Percentiles rank a stretch among this genome's conserved stretches.
Evolutionary conservation across 2,113 vertebrate species (phyloP).

Genomic region (Cyprinodon brontotheroides): DNA sequence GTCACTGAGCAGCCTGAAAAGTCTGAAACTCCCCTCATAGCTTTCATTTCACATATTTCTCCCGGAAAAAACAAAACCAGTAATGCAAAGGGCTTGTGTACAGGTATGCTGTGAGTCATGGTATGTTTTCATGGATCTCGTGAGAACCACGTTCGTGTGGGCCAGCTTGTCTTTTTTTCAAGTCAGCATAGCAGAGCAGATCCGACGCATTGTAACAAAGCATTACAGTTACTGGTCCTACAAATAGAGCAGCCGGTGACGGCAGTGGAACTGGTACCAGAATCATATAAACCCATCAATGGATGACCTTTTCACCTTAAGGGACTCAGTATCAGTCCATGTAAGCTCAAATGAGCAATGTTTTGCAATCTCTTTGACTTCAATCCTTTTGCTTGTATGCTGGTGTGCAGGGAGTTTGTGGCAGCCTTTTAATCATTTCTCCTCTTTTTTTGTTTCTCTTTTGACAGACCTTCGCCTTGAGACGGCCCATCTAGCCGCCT

Average conservation of each 20-base stretch:
- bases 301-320: conserved; percentile 7
- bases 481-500: conserved; percentile 51
- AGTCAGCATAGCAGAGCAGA: conserved; percentile 1
- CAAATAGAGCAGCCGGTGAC: conserved; percentile 1
- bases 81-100: background rate
- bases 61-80: conserved; percentile 1
- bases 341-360: background rate
- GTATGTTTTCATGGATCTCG: background rate
- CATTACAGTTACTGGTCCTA: conserved; percentile 1
- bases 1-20: background rate
- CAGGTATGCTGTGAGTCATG: conserved; percentile 21
- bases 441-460: conserved; percentile 66
- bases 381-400: conserved; percentile 23
- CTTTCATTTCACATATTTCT: conserved; percentile 4
- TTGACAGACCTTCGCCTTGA: conserved; percentile 66
- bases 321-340: background rate
- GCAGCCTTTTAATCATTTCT: conserved; percentile 72
- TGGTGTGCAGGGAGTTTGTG: conserved; percentile 46
- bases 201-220: conserved; percentile 16
- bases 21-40: conserved; percentile 8
- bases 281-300: background rate
- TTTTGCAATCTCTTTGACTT: background rate
- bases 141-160: conserved; percentile 3
- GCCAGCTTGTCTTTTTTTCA: conserved; percentile 10
- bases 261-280: conserved; percentile 23